Conservation (phyloP, 2,888 invertebrate species). For the Taphrorychus bicolor region DNA sequence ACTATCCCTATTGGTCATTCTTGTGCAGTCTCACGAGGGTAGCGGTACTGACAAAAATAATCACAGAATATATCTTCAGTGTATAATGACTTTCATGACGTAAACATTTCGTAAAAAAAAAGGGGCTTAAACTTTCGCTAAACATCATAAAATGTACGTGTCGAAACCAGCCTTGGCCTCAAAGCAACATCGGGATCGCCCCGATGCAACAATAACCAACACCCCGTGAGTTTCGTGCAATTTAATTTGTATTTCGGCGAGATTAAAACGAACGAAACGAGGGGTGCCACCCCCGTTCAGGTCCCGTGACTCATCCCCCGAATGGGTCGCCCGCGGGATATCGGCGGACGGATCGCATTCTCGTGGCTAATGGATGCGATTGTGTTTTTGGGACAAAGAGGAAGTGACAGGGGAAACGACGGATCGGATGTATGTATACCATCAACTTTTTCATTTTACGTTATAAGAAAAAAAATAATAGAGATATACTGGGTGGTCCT, state of each 20-base stretch:
- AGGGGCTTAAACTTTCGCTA: neutral
- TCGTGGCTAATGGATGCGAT: slow-evolving; percentile 30
- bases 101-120: too few species aligned
- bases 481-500: too few species aligned
- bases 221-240: slow-evolving; percentile 25
- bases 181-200: neutral
- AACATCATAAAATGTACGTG: neutral
- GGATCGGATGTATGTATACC: neutral
- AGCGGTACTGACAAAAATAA: too few species aligned
- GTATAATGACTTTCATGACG: too few species aligned
- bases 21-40: too few species aligned
- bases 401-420: slow-evolving; percentile 18
- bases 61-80: too few species aligned
- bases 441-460: too few species aligned
- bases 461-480: too few species aligned
- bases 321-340: slow-evolving; percentile 19
- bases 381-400: slow-evolving; percentile 23
- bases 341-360: slow-evolving; percentile 28
- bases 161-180: neutral
- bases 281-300: slow-evolving; percentile 34
- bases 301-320: slow-evolving; percentile 32
- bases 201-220: slow-evolving; percentile 14
- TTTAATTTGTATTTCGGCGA: slow-evolving; percentile 32
- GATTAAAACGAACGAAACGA: slow-evolving; percentile 33
- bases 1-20: too few species aligned